Conservation (phyloP, 2,888 invertebrate species). For the Micoletzkya japonica region DNA sequence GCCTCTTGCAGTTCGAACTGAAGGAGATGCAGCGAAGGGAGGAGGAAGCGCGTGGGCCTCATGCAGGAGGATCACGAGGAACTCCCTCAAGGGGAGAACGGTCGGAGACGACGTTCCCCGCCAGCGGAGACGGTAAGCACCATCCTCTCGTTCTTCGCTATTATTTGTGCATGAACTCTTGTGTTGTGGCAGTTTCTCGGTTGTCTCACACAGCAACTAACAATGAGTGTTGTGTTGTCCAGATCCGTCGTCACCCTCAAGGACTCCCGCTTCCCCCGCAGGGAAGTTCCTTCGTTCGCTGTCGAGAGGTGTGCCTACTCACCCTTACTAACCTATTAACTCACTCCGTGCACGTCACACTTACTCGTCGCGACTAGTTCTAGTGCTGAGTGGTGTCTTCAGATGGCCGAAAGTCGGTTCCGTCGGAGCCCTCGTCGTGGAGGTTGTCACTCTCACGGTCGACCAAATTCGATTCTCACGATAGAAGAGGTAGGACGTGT, state of each 20-base stretch:
- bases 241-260: not conserved
- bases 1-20: slow-evolving; percentile 81
- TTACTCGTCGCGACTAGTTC: too few species aligned
- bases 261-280: not conserved
- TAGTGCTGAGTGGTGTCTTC: too few species aligned
- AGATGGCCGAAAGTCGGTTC: slow-evolving; percentile 45
- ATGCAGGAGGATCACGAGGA: slow-evolving; percentile 58
- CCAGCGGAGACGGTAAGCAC: slow-evolving; percentile 17
- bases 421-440: slow-evolving; percentile 59
- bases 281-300: not conserved
- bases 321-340: not conserved
- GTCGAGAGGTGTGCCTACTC: not conserved
- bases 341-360: not conserved
- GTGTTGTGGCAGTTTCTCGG: too few species aligned
- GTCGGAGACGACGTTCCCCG: slow-evolving; percentile 7
- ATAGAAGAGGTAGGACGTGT: slow-evolving; percentile 47
- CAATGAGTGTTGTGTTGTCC: too few species aligned
- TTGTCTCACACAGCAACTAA: too few species aligned
- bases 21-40: slow-evolving; percentile 85
- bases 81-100: slow-evolving; percentile 39
- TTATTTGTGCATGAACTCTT: not conserved
- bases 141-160: not conserved
- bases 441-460: slow-evolving; percentile 59
- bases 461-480: slow-evolving; percentile 57
- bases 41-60: slow-evolving; percentile 47